These are phyloP conservation scores for Acanthurus lineatus DNA, from an alignment of 2,797 vertebrate species.

Conservation along the genomic window DNA sequence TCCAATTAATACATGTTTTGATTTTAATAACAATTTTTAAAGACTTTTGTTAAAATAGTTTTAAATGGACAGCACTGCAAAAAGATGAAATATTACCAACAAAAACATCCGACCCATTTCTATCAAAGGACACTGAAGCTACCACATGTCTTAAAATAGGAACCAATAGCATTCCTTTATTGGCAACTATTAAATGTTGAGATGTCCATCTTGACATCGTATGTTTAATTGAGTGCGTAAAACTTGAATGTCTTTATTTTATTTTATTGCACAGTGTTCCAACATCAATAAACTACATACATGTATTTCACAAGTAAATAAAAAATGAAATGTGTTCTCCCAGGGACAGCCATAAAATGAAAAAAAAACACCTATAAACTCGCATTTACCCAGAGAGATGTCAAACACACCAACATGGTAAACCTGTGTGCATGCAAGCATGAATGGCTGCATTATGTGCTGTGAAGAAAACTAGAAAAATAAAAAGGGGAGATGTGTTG, in stretches of 20 bases:
- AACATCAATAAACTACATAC: neutral
- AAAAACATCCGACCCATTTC: neutral
- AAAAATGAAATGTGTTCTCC: neutral
- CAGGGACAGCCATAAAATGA: neutral
- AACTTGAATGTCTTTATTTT: neutral
- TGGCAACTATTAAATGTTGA: neutral
- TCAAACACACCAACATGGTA: constrained; percentile 19
- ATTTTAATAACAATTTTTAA: no score
- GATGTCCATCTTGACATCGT: neutral
- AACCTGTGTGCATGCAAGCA: constrained; percentile 37
- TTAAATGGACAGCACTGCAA: no score
- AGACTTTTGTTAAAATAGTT: no score
- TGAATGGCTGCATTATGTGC: constrained; percentile 47
- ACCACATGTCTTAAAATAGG: neutral
- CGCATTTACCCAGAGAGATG: constrained; percentile 28
- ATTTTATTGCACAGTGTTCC: neutral
- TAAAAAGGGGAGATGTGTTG: constrained; percentile 30
- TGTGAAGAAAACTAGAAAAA: constrained; percentile 39
- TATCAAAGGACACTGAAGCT: neutral
- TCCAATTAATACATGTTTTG: no score
- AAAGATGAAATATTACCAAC: neutral
- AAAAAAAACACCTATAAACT: constrained; percentile 11
- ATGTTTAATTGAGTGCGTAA: neutral
- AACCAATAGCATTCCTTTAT: neutral
- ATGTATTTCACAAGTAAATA: constrained; percentile 11